phyloP scores from a whole-genome alignment of 2,113 vertebrate species.

The Acinonyx jubatus region DNA sequence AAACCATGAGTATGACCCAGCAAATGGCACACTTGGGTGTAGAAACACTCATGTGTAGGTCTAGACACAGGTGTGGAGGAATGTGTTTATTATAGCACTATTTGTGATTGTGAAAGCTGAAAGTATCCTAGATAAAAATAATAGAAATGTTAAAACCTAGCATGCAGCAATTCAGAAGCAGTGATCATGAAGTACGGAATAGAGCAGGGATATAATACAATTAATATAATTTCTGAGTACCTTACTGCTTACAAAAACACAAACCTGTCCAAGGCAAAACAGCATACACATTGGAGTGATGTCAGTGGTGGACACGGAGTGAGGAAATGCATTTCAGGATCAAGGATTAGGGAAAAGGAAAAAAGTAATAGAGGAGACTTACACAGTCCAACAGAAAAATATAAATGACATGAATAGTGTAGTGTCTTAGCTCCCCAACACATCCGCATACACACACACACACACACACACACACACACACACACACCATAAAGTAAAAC shows the following conservation, averaged over 20 bases:
- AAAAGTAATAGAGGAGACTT: background rate
- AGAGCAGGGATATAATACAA: background rate
- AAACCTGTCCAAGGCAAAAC: background rate
- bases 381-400: background rate
- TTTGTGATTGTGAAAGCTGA: background rate
- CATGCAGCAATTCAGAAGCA: background rate
- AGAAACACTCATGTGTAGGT: background rate
- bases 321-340: background rate
- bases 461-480: background rate
- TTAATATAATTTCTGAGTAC: background rate
- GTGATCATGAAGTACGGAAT: background rate
- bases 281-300: too few relatives aligned
- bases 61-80: rapidly evolving
- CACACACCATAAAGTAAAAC: background rate
- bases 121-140: background rate
- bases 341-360: background rate
- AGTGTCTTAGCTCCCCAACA: background rate
- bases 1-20: background rate
- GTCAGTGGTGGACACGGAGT: background rate
- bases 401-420: background rate
- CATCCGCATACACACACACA: background rate
- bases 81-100: background rate
- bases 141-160: background rate
- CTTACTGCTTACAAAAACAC: background rate
- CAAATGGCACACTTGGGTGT: background rate